Base-by-base conservation (phyloP, 2,797 vertebrate genomes). In the Anomalospiza imberbis region DNA sequence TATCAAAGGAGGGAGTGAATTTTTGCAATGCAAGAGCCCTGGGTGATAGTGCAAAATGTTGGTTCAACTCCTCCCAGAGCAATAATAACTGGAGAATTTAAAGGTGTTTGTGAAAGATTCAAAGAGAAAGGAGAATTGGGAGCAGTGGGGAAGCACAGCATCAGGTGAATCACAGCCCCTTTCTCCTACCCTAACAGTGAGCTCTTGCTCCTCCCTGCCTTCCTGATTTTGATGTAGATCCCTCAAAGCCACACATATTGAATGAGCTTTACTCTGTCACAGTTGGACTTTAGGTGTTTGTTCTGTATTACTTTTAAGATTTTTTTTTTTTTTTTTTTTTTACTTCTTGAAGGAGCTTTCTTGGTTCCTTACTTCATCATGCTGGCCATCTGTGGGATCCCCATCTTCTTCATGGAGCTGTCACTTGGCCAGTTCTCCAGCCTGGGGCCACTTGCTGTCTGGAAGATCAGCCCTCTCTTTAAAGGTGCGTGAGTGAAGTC, bases 341-440 rank as follows among this genome's bases (percentile, higher is more conserved):
- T 34, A 3, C 63, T 75, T 94, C 36, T 44, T 83, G 1, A 96
- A 98, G 98, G 98, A 16, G 98, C 98, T 88, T 98, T 98, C 85
- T 96, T 98, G 4, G 92, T 98, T 93, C 98, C 98, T 81, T 98
- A 98, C 80, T 98, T 98, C 97, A 97, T 98, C 95, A 98, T 98
- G 98, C 88, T 98, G 94, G 97, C 97, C 77, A 98, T 98, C 95
- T 98, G 98, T 0, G 98, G 98, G 61, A 98, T 98, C 60, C 98
- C 98, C 31, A 98, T 98, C 87, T 98, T 98, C 96, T 98, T 98
- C 94, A 98, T 98, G 51, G 98, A 98, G 91, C 95, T 98, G 51
- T 98, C 98, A 0, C 96, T 98, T n/a, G 98, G 98, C 55, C 98
- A 98, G 88, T 98, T 98, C 94, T 98, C 98, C 93, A 98, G 98